Evolutionary conservation across 2,888 invertebrate species (phyloP).

Genomic region (Cerastis leucographa): DNA sequence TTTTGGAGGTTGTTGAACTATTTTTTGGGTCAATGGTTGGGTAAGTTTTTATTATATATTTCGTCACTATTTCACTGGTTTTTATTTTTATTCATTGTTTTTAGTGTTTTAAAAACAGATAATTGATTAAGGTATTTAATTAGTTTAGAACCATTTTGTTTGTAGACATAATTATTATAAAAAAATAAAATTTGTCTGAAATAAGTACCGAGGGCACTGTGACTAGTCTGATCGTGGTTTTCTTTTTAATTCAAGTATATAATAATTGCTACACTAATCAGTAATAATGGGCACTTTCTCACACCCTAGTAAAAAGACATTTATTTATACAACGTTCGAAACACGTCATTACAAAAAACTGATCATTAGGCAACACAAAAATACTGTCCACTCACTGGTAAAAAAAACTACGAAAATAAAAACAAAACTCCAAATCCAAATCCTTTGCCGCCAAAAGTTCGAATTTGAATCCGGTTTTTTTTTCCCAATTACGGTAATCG

Average conservation of each 20-base stretch:
- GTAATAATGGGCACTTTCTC: neutral
- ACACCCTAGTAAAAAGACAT: neutral
- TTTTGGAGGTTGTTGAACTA: neutral
- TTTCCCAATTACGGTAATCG: constrained; percentile 57
- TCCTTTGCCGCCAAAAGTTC: constrained; percentile 16
- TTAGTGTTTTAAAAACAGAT: neutral
- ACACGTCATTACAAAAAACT: neutral
- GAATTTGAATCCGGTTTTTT: constrained; percentile 37
- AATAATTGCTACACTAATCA: too few species aligned
- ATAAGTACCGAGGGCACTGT: neutral
- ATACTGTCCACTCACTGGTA: neutral
- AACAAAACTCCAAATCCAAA: constrained; percentile 13
- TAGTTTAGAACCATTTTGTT: neutral
- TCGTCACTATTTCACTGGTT: neutral
- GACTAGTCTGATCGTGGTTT: neutral
- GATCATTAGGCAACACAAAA: neutral
- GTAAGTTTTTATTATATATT: neutral
- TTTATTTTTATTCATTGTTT: neutral
- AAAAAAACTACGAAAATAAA: neutral
- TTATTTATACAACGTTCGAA: too few species aligned
- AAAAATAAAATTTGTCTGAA: too few species aligned
- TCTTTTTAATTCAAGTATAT: neutral
- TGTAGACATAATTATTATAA: too few species aligned
- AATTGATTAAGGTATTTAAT: neutral
- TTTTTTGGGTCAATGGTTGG: neutral